Conservation (phyloP, 1,140 invertebrate genomes). For the Drosophila grimshawi region DNA sequence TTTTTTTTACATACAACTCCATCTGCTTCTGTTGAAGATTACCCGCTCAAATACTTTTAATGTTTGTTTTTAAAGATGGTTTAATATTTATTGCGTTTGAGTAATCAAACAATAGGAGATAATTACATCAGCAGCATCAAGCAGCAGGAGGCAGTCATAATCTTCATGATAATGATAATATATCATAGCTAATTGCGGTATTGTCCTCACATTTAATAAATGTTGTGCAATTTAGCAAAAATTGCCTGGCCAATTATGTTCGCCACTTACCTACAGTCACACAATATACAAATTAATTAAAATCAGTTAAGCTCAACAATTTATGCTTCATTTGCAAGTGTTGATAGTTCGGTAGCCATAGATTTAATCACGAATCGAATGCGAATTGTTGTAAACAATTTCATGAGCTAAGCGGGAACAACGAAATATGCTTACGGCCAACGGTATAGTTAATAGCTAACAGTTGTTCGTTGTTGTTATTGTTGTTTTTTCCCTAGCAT, state of each 20-base stretch:
- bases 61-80: slow-evolving; percentile 1
- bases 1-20: background rate
- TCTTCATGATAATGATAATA: slow-evolving; percentile 25
- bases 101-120: slow-evolving; percentile 16
- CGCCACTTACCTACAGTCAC: slow-evolving; percentile 6
- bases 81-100: too few relatives aligned
- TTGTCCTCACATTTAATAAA: slow-evolving; percentile 33
- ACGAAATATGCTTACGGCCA: slow-evolving; percentile 33
- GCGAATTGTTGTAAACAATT: slow-evolving; percentile 33
- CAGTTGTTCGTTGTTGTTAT: slow-evolving; percentile 8
- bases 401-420: slow-evolving; percentile 53
- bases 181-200: slow-evolving; percentile 41
- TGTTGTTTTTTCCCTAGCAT: slow-evolving; percentile 25
- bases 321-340: slow-evolving; percentile 74
- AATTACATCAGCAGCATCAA: slow-evolving; percentile 33
- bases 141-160: slow-evolving; percentile 1
- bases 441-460: slow-evolving; percentile 26
- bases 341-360: slow-evolving; percentile 65
- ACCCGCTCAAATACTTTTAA: slow-evolving; percentile 13
- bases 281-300: slow-evolving; percentile 20
- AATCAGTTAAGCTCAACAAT: slow-evolving; percentile 30
- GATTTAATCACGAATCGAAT: slow-evolving; percentile 55
- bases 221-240: slow-evolving; percentile 38
- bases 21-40: slow-evolving; percentile 7
- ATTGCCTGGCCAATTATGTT: slow-evolving; percentile 40